These are phyloP conservation scores for Drosophila equinoxialis DNA, from an alignment of 1,140 invertebrate species.

Conservation along the genomic window DNA sequence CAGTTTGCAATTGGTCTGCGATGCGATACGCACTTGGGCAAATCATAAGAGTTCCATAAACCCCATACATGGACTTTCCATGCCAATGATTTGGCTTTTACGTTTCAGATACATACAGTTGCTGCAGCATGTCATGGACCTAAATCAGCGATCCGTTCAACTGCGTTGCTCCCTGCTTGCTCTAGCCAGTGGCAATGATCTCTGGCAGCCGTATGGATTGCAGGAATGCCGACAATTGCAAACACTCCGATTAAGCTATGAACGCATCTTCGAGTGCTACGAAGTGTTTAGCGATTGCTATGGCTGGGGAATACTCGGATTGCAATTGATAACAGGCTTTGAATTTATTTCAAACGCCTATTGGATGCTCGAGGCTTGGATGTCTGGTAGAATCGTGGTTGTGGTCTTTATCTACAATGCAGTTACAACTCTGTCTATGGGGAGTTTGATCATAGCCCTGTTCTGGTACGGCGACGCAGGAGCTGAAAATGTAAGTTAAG, in stretches of 20 bases:
- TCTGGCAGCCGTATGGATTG: conserved; percentile 64
- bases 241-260: conserved; percentile 53
- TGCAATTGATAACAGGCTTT: conserved; percentile 58
- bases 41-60: conserved; percentile 18
- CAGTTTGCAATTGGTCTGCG: conserved; percentile 29
- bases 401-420: conserved; percentile 50
- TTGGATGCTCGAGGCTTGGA: conserved; percentile 52
- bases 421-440: conserved; percentile 51
- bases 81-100: conserved; percentile 52
- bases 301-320: conserved; percentile 67
- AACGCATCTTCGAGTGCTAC: conserved; percentile 67
- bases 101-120: conserved; percentile 62
- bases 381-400: background rate
- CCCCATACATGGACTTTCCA: conserved; percentile 38
- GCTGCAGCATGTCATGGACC: conserved; percentile 55
- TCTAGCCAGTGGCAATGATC: conserved; percentile 49
- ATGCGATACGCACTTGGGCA: conserved; percentile 32
- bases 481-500: conserved; percentile 63
- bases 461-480: conserved; percentile 67
- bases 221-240: conserved; percentile 60
- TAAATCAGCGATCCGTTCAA: conserved; percentile 50
- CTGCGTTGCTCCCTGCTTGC: conserved; percentile 39
- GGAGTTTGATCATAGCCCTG: conserved; percentile 46
- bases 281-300: conserved; percentile 61
- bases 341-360: conserved; percentile 70